A percentile compares a stretch with the other conserved stretches of the same genome.
Evolutionary conservation across 2,113 vertebrate species (phyloP).

Genomic region (Rhombomys opimus): DNA sequence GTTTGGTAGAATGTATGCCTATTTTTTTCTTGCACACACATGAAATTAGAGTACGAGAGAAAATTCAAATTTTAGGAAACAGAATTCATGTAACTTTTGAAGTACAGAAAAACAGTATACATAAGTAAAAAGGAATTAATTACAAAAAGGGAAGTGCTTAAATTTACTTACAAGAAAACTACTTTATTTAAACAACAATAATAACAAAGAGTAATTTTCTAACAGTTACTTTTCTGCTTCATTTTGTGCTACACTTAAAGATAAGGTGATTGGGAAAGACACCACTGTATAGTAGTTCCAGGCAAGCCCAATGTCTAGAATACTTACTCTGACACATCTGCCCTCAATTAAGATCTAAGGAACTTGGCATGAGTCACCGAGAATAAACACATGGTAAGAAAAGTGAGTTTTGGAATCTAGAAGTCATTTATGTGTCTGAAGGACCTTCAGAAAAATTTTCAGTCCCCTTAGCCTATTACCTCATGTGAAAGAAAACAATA

Average conservation of each 20-base stretch:
- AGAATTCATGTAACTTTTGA: slow-evolving; percentile 39
- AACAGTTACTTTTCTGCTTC: neutral
- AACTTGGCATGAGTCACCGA: neutral
- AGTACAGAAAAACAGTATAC: neutral
- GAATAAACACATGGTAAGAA: neutral
- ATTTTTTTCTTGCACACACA: neutral
- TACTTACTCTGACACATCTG: neutral
- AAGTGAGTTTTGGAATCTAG: neutral
- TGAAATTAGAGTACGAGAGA: neutral
- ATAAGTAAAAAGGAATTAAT: slow-evolving; percentile 37
- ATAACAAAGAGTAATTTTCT: neutral
- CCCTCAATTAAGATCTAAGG: neutral
- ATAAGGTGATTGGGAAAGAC: neutral
- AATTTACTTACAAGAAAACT: neutral
- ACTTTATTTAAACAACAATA: slow-evolving; percentile 27
- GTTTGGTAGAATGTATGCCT: neutral
- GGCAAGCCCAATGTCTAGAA: neutral
- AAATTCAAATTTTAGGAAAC: slow-evolving; percentile 52
- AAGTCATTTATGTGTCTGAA: neutral
- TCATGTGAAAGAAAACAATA: neutral
- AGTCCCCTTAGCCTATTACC: neutral
- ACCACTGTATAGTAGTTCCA: neutral
- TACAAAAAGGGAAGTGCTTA: slow-evolving; percentile 42
- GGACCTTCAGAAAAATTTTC: neutral
- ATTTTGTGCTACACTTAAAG: neutral